A percentile compares a stretch with the other conserved stretches of the same genome.
phyloP scores from a whole-genome alignment of 2,113 vertebrate genomes.

The Pitta sordida region DNA sequence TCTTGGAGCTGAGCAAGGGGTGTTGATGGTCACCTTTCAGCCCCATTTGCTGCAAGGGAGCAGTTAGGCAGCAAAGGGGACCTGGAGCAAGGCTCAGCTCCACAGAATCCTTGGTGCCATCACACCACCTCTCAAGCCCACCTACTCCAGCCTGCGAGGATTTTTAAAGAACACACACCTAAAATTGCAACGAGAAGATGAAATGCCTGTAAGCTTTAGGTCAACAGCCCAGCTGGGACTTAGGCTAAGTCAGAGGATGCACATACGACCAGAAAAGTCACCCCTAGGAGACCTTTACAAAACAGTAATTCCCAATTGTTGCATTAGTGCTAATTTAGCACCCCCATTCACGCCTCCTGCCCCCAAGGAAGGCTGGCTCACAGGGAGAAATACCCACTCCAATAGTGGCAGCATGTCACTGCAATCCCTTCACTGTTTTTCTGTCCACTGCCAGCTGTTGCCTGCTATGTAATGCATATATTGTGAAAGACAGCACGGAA shows the following conservation, averaged over 20 bases:
- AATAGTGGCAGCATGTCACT: not conserved
- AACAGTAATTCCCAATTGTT: not conserved
- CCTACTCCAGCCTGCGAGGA: accelerated
- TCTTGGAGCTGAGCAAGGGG: not conserved
- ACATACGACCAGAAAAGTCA: not conserved
- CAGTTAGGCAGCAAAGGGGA: not conserved
- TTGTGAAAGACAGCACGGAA: slow-evolving; percentile 44
- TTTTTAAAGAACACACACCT: not conserved
- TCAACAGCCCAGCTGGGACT: not conserved
- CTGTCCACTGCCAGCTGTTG: not conserved
- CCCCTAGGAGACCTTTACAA: not conserved
- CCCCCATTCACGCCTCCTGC: not conserved
- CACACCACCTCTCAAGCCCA: not conserved
- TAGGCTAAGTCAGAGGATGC: not conserved
- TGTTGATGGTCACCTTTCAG: not conserved
- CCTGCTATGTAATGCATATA: not conserved
- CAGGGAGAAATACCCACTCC: not conserved
- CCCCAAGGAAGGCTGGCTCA: not conserved
- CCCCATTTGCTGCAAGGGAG: not conserved
- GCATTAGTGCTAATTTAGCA: not conserved
- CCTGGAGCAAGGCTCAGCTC: not conserved
- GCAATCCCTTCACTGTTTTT: not conserved
- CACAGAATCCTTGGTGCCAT: accelerated
- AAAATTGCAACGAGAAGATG: not conserved
- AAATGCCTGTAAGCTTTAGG: not conserved